Conservation (phyloP, 2,797 vertebrate genomes). For the Acanthurus tractus region DNA sequence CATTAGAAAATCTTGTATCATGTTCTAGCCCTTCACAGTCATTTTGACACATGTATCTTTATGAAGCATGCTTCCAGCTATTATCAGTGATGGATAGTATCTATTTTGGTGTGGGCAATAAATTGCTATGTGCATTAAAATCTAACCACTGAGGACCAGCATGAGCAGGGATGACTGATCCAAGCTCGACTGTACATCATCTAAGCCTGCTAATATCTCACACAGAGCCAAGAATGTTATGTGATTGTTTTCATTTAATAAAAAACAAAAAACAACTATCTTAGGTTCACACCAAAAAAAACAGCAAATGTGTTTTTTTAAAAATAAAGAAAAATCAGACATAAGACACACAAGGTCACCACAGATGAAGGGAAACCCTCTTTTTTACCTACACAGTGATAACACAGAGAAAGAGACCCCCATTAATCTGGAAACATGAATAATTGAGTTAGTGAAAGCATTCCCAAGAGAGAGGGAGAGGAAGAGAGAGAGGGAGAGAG, state of each 20-base stretch:
- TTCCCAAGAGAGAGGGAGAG: constrained; percentile 58
- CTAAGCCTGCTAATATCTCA: background rate
- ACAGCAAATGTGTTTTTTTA: constrained; percentile 1
- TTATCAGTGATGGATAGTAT: background rate
- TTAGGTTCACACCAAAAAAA: too few relatives aligned
- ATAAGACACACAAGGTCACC: constrained; percentile 39
- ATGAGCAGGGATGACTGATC: background rate
- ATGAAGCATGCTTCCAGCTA: background rate
- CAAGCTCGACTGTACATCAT: background rate
- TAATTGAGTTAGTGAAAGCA: constrained; percentile 79
- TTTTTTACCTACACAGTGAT: constrained; percentile 50
- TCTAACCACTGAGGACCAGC: background rate
- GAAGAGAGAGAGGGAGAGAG: constrained; percentile 29
- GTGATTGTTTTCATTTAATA: background rate
- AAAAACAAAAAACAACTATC: too few relatives aligned
- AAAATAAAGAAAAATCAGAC: constrained; percentile 8
- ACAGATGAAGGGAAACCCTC: constrained; percentile 37
- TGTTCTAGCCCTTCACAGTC: background rate
- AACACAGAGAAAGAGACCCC: constrained; percentile 49
- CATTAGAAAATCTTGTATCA: too few relatives aligned
- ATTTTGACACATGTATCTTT: background rate
- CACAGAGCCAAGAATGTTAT: background rate
- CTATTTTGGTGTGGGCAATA: background rate
- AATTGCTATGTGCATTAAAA: background rate
- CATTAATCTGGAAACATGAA: constrained; percentile 81